Conservation (phyloP, 2,888 invertebrate genomes). For the Stenodera caucasica region DNA sequence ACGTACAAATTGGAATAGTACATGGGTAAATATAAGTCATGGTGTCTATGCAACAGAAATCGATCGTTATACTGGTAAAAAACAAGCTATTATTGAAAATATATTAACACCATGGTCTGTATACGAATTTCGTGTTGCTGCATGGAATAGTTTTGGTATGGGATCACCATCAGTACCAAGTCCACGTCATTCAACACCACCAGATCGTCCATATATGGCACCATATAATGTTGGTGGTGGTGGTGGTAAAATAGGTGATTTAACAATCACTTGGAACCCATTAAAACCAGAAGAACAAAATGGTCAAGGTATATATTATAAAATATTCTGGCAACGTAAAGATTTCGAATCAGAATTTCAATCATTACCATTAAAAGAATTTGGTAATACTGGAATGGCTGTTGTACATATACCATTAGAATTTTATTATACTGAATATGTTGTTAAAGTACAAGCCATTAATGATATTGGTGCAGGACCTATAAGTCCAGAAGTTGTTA, state of each 20-base stretch:
- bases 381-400: constrained; percentile 75
- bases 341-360: constrained; percentile 77
- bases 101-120: constrained; percentile 83
- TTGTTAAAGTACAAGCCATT: constrained; percentile 79
- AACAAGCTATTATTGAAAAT: constrained; percentile 70
- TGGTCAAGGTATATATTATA: constrained; percentile 87
- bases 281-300: constrained; percentile 79
- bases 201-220: constrained; percentile 75
- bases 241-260: constrained; percentile 93
- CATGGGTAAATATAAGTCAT: constrained; percentile 74
- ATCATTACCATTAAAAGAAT: constrained; percentile 67
- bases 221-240: constrained; percentile 87
- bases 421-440: constrained; percentile 80
- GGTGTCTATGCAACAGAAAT: constrained; percentile 72
- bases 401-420: constrained; percentile 75
- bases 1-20: constrained; percentile 81
- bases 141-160: constrained; percentile 82
- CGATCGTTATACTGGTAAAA: constrained; percentile 69
- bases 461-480: constrained; percentile 84
- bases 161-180: constrained; percentile 83
- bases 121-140: constrained; percentile 87
- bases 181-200: constrained; percentile 81
- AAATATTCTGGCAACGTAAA: constrained; percentile 82
- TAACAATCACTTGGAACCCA: constrained; percentile 88
- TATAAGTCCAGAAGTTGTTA: constrained; percentile 70